Evolutionary conservation across 2,888 invertebrate genomes (phyloP).

Genomic region (Marasmarcha lunaedactyla): DNA sequence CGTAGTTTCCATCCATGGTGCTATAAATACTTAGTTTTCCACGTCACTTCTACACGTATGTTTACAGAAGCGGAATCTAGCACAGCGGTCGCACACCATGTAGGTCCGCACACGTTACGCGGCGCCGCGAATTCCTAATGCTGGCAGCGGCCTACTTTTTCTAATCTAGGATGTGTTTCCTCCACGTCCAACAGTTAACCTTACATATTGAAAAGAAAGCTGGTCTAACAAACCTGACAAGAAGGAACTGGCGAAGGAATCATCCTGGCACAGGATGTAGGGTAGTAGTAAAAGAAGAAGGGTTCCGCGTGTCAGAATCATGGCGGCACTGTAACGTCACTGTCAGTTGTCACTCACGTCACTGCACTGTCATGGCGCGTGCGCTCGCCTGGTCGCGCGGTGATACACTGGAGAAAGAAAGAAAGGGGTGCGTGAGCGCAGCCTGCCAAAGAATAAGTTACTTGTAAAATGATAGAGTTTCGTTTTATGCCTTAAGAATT

Average conservation of each 20-base stretch:
- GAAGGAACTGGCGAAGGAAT: slow-evolving; percentile 85
- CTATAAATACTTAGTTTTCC: no score
- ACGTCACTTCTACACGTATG: not conserved
- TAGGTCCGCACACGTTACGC: not conserved
- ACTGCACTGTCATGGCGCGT: slow-evolving; percentile 35
- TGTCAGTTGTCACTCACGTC: slow-evolving; percentile 20
- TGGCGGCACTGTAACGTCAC: slow-evolving; percentile 23
- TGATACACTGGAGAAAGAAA: slow-evolving; percentile 38
- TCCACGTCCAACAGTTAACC: not conserved
- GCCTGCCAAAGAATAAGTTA: not conserved
- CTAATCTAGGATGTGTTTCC: not conserved
- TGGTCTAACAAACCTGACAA: slow-evolving; percentile 77
- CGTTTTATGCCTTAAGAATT: no score
- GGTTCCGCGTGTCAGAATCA: slow-evolving; percentile 32
- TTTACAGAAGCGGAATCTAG: not conserved
- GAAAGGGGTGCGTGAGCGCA: slow-evolving; percentile 34
- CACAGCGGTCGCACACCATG: not conserved
- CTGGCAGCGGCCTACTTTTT: not conserved
- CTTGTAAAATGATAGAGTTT: no score
- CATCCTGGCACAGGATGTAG: slow-evolving; percentile 69
- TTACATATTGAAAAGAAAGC: slow-evolving; percentile 14
- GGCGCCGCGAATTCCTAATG: not conserved
- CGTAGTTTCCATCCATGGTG: no score
- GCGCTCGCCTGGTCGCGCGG: slow-evolving; percentile 33
- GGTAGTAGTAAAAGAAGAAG: slow-evolving; percentile 26